Percentiles rank a stretch among this genome's conserved stretches.
phyloP scores from a whole-genome alignment of 2,888 invertebrate species.

The Chalcosyrphus nemorum region DNA sequence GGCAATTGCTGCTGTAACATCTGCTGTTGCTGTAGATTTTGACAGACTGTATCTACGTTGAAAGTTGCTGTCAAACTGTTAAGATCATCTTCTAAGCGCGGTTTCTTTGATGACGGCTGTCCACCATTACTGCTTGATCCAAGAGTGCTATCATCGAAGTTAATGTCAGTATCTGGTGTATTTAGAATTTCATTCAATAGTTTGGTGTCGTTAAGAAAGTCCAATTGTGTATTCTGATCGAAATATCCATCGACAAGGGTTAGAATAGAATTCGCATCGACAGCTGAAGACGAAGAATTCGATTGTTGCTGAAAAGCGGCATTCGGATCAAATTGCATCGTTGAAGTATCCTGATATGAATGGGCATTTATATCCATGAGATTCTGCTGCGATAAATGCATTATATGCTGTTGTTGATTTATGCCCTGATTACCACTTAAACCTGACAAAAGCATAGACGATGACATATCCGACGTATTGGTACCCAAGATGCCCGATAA shows the following conservation, averaged over 20 bases:
- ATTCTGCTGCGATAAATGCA: slow-evolving; percentile 42
- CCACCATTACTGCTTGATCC: slow-evolving; percentile 41
- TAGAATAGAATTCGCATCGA: slow-evolving; percentile 79
- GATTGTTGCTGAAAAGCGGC: slow-evolving; percentile 34
- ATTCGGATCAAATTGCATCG: slow-evolving; percentile 43
- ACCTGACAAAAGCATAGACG: slow-evolving; percentile 9
- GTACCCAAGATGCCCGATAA: slow-evolving; percentile 22
- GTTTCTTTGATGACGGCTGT: slow-evolving; percentile 51
- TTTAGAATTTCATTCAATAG: slow-evolving; percentile 80
- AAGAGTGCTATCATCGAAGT: slow-evolving; percentile 77
- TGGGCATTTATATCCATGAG: slow-evolving; percentile 45
- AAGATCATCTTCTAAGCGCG: slow-evolving; percentile 49
- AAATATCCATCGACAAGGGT: slow-evolving; percentile 75
- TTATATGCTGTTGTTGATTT: slow-evolving; percentile 19
- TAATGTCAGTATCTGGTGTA: slow-evolving; percentile 77
- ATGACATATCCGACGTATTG: slow-evolving; percentile 1
- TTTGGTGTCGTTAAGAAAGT: slow-evolving; percentile 79
- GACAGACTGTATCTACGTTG: slow-evolving; percentile 41
- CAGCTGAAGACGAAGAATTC: slow-evolving; percentile 57
- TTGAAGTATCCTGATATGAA: slow-evolving; percentile 21
- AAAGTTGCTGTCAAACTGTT: slow-evolving; percentile 56
- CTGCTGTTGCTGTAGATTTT: slow-evolving; percentile 43
- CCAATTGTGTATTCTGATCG: slow-evolving; percentile 73
- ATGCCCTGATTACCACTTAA: slow-evolving; percentile 6
- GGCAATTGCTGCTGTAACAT: slow-evolving; percentile 29